Conservation (phyloP, 2,797 vertebrate species). For the Eptatretus atami region DNA sequence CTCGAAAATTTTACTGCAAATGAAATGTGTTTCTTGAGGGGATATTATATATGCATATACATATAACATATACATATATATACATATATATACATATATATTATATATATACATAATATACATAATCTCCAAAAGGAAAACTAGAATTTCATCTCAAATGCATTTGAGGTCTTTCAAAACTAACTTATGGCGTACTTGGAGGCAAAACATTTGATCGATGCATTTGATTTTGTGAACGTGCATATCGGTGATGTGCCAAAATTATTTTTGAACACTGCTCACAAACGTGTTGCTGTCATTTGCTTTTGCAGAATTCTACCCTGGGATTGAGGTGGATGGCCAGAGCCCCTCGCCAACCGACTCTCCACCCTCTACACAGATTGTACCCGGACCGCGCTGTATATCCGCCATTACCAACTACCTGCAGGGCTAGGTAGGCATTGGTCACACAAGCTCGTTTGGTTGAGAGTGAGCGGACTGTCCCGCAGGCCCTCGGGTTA, state of each 20-base stretch:
- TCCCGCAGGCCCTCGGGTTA: conserved; percentile 92
- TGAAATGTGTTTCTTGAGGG: no score
- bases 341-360: conserved; percentile 88
- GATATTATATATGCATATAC: no score
- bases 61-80: no score
- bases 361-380: conserved; percentile 66
- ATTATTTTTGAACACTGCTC: no score
- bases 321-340: conserved; percentile 92
- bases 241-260: no score
- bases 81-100: background rate
- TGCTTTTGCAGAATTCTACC: conserved; percentile 60
- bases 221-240: no score
- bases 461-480: conserved; percentile 57
- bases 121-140: no score
- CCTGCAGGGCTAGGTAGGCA: conserved; percentile 14
- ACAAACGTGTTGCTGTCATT: conserved; percentile 8
- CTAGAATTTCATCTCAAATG: no score
- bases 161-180: no score
- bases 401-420: conserved; percentile 85
- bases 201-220: no score
- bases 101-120: background rate
- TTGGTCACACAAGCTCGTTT: conserved; percentile 52
- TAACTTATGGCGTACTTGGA: no score
- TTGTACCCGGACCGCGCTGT: conserved; percentile 76
- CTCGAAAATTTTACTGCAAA: no score